Evolutionary conservation across 2,888 invertebrate species (phyloP).

Genomic region (Lycaena phlaeas): DNA sequence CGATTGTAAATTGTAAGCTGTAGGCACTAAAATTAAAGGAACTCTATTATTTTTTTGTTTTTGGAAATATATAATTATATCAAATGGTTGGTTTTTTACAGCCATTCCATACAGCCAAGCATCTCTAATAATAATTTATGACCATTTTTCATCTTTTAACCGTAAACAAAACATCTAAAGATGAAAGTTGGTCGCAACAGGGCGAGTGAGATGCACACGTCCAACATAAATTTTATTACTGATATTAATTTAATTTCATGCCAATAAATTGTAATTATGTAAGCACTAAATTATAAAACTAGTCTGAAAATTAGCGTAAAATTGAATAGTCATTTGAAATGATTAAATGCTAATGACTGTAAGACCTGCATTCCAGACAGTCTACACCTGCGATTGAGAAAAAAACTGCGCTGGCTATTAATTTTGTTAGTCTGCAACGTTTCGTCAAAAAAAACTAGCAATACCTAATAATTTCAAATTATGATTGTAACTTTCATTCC

Average conservation of each 20-base stretch:
- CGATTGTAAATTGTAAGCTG: too few relatives aligned
- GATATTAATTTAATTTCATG: background rate
- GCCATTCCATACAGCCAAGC: too few relatives aligned
- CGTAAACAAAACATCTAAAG: too few relatives aligned
- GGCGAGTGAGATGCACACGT: background rate
- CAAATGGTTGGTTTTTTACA: too few relatives aligned
- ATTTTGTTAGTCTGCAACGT: background rate
- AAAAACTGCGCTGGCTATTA: conserved; percentile 6
- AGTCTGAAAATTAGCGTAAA: conserved; percentile 5
- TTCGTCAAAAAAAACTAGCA: background rate
- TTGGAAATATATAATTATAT: too few relatives aligned
- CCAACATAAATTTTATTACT: background rate
- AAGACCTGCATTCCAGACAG: conserved; percentile 5
- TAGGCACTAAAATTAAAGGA: too few relatives aligned
- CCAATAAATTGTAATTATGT: background rate
- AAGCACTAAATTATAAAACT: background rate
- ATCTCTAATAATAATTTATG: too few relatives aligned
- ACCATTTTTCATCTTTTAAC: too few relatives aligned
- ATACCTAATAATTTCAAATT: too few relatives aligned
- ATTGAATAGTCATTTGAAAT: conserved; percentile 2
- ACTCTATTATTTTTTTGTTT: too few relatives aligned
- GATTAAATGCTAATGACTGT: conserved; percentile 1
- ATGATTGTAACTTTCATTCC: too few relatives aligned
- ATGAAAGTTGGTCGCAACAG: too few relatives aligned
- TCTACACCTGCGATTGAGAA: conserved; percentile 7